Conservation (phyloP, 2,888 invertebrate species). For the Ditylenchus weischeri region DNA sequence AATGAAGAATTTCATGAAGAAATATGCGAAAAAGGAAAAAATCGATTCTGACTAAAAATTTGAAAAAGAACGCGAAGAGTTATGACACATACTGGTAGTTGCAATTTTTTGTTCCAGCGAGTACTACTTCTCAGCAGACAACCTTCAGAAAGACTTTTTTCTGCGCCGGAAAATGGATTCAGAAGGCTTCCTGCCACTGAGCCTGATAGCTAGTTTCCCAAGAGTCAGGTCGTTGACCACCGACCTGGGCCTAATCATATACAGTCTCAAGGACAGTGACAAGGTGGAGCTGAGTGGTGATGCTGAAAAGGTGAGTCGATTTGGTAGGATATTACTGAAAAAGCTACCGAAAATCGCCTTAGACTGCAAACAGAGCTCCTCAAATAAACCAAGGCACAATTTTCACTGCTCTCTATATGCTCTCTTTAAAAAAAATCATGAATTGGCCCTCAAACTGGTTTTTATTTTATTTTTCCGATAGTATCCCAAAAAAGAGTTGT, state of each 20-base stretch:
- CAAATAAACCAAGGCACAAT: too few relatives aligned
- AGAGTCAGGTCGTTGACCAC: conserved; percentile 82
- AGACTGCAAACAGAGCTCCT: too few relatives aligned
- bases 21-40: too few relatives aligned
- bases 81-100: too few relatives aligned
- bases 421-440: too few relatives aligned
- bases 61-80: too few relatives aligned
- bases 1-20: too few relatives aligned
- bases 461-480: too few relatives aligned
- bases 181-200: conserved; percentile 86
- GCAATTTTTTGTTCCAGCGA: conserved; percentile 69
- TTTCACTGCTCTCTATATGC: too few relatives aligned
- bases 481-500: too few relatives aligned
- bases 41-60: too few relatives aligned
- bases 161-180: conserved; percentile 91
- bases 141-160: conserved; percentile 90
- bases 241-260: conserved; percentile 77
- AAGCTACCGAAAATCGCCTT: background rate
- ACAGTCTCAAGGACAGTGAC: conserved; percentile 78
- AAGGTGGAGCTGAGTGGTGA: conserved; percentile 71
- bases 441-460: too few relatives aligned
- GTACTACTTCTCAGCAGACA: conserved; percentile 97
- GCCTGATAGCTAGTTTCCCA: conserved; percentile 90
- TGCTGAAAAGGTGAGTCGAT: conserved; percentile 18
- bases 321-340: background rate